Evolutionary conservation across 2,113 vertebrate genomes (phyloP), one percentile per base, ranked within the genome.

Genomic region (Forbesichthys papilliferus): DNA sequence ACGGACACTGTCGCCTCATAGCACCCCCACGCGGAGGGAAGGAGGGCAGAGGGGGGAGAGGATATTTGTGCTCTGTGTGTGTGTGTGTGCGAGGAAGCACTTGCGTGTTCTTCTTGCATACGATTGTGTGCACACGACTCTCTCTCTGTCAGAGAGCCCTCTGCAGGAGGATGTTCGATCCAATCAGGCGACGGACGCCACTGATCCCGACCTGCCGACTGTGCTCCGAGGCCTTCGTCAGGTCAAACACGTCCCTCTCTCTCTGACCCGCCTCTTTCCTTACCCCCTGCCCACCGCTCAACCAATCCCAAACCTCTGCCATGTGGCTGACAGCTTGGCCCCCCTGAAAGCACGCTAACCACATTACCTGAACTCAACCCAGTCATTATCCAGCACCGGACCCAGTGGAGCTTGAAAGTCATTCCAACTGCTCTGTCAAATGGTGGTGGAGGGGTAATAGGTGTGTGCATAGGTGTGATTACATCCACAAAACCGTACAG

Each of bases 341-440:
- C 36, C 7, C 36, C 87, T 78, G 84, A 79, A 79, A 86, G 82
- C 72, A 64, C 60, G 2, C 88, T 87, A 87, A 87, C 89, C 84
- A 88, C 84, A 91, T 88, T 88, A 89, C 86, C 87, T 89, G 89
- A 84, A 84, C 86, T 88, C 86, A 84, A 78, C 83, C 76, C 81
- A 87, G 84, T 91, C 86, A 89, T 91, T 91, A 88, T 83, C 78
- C 81, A 33, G 77, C 81, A 69, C 80, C 51, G 55, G 75, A 78
- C 75, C 75, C 79, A 86, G 67, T 80, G 80, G 80, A 88, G 88
- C 87, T 79, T 87, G 88, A 89, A 91, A 88, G 86, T 87, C 86
- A 86, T 86, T 87, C 78, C 82, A 86, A 84, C 81, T 86, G 84
- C 82, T 86, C 70, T 80, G 69, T 73, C 71, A 76, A 77, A 77